A percentile compares a stretch with the other conserved stretches of the same genome.
Conservation (phyloP, 2,797 vertebrate species). For the Leptodactylus fallax region DNA sequence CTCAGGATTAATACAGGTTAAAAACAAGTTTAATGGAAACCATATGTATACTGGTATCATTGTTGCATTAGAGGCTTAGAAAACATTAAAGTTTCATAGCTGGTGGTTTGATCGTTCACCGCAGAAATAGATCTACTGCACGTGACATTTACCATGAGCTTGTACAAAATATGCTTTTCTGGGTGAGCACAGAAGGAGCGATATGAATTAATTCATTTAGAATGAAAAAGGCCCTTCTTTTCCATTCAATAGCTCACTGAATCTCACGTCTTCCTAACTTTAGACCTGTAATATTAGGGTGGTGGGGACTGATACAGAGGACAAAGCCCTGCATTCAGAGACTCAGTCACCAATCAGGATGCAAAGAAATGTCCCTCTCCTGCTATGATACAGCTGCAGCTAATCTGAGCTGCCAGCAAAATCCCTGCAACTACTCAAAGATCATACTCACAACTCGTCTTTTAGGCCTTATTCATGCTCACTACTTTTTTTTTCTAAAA, state of each 20-base stretch:
- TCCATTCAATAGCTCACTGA: conserved; percentile 43
- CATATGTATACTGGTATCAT: conserved; percentile 58
- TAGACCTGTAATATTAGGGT: conserved; percentile 61
- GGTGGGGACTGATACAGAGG: conserved; percentile 60
- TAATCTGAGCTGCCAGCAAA: conserved; percentile 17
- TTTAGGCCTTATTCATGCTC: conserved; percentile 2
- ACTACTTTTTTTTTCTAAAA: background rate
- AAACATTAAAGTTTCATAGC: conserved; percentile 29
- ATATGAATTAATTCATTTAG: conserved; percentile 54
- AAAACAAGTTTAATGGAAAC: conserved; percentile 55
- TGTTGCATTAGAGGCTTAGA: conserved; percentile 46
- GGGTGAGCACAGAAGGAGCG: background rate
- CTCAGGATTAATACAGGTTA: conserved; percentile 50
- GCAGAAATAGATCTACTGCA: conserved; percentile 35
- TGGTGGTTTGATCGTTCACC: conserved; percentile 24
- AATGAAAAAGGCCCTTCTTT: conserved; percentile 53
- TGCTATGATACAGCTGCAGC: conserved; percentile 40
- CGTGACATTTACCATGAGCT: conserved; percentile 9
- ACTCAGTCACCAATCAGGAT: conserved; percentile 46
- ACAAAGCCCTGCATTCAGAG: conserved; percentile 60
- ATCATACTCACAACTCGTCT: background rate
- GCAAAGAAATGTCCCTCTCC: conserved; percentile 10
- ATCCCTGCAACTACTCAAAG: conserved; percentile 7
- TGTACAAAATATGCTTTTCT: conserved; percentile 36
- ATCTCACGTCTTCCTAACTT: conserved; percentile 55